Evolutionary conservation across 2,113 vertebrate genomes (phyloP).

Genomic region (Toxostoma redivivum): DNA sequence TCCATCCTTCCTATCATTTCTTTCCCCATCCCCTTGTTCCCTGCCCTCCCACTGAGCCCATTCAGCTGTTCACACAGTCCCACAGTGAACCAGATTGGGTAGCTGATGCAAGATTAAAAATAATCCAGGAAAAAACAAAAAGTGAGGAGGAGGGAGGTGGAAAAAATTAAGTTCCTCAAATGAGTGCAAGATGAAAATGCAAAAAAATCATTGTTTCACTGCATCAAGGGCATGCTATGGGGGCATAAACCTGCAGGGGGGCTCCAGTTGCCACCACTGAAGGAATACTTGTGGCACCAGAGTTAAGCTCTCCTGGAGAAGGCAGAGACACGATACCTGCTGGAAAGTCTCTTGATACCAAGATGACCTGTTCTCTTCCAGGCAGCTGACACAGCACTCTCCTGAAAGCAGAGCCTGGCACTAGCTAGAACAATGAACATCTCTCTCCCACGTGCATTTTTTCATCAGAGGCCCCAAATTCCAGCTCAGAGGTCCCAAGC

Average conservation of each 20-base stretch:
- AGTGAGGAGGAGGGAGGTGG: constrained; percentile 15
- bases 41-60: constrained; percentile 50
- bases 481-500: constrained; percentile 4
- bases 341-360: constrained; percentile 16
- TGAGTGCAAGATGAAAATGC: not conserved
- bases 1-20: not conserved
- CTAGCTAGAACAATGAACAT: constrained; percentile 22
- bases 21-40: constrained; percentile 13
- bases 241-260: not conserved
- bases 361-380: constrained; percentile 33
- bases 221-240: not conserved
- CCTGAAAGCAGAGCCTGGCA: constrained; percentile 17
- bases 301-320: not conserved
- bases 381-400: constrained; percentile 37
- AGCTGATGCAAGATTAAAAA: constrained; percentile 43
- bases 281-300: not conserved
- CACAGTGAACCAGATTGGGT: constrained; percentile 38
- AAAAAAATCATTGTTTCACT: not conserved
- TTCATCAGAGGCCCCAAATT: constrained; percentile 13
- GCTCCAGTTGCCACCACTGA: not conserved
- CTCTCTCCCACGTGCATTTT: constrained; percentile 28
- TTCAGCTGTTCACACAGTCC: constrained; percentile 63
- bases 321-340: not conserved
- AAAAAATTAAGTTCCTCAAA: constrained; percentile 22
- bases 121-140: constrained; percentile 55